A percentile compares a stretch with the other conserved stretches of the same genome.
Conservation (phyloP, 2,113 vertebrate genomes). For the Podarcis cretensis region DNA sequence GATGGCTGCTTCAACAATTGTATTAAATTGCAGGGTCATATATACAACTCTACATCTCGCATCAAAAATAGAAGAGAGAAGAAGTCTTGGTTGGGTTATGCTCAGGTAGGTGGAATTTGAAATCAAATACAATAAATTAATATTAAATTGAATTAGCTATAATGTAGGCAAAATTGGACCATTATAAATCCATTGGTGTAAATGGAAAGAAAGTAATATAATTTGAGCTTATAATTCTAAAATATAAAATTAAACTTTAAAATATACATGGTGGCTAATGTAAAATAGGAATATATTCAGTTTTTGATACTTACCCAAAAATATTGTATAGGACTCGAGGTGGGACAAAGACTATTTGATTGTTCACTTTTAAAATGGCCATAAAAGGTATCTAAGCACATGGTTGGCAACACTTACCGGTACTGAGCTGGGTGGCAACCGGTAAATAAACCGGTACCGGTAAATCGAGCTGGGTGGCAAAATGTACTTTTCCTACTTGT, state of each 20-base stretch:
- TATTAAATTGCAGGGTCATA: conserved; percentile 88
- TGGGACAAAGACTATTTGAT: neutral
- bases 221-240: neutral
- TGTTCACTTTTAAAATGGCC: neutral
- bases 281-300: neutral
- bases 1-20: neutral
- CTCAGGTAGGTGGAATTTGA: conserved; percentile 86
- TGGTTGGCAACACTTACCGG: neutral
- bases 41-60: conserved; percentile 98
- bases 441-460: too few relatives aligned
- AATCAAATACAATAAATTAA: neutral
- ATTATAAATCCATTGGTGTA: neutral
- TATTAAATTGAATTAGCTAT: neutral
- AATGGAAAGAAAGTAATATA: neutral
- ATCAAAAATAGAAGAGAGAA: conserved; percentile 97
- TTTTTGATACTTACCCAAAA: neutral
- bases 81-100: conserved; percentile 97
- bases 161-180: neutral
- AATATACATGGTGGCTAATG: neutral
- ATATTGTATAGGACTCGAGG: neutral
- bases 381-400: neutral
- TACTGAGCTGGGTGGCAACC: neutral
- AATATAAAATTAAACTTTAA: neutral
- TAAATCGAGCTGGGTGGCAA: neutral
- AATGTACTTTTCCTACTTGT: neutral